Evolutionary conservation across 2,113 vertebrate genomes (phyloP), one percentile per base, ranked within the genome.

Genomic region (Corythoichthys haematopterus): DNA sequence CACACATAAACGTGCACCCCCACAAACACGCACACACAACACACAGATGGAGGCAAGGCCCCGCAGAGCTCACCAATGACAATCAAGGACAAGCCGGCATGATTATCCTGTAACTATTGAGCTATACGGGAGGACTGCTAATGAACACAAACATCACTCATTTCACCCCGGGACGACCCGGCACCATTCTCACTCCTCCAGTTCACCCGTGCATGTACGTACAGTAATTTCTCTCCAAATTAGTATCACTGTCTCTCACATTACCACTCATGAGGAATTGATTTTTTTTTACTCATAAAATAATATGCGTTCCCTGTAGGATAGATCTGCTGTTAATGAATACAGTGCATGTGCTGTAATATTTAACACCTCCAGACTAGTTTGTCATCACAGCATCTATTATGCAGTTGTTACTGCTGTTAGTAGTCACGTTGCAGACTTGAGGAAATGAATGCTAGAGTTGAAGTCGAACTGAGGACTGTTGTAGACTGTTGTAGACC

Each of bases 71-170:
- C 56, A 62, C 78, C 77, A 85, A 85, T 81, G 70, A 80, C 66
- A 79, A 28, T 70, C 77, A 87, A 89, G 84, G 84, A 84, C 82
- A 51, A 67, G 68, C 74, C 36, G 67, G 74, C 76, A 67, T 74
- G 76, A 80, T 80, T 71, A 80, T 76, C 59, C 77, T 75, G 66
- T 68, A 73, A 69, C 82, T 71, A 12, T 66, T 40, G 20, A 14
- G 57, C 72, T 68, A 57, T 74, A 78, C 48, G 69, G 67, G 40
- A 76, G 67, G 80, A 70, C 71, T 80, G 75, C 78, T 80, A 84
- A 82, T 86, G 82, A 86, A 78, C 79, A 72, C 62, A 74, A 68
- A 61, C 69, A 63, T 58, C 70, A n/a, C 35, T 66, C 1, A 15
- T 50, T 28, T 68, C 61, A 56, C 61, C 63, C 37, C 4, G 8